phyloP scores from a whole-genome alignment of 2,113 vertebrate species.

The Marcusenius ussheri region DNA sequence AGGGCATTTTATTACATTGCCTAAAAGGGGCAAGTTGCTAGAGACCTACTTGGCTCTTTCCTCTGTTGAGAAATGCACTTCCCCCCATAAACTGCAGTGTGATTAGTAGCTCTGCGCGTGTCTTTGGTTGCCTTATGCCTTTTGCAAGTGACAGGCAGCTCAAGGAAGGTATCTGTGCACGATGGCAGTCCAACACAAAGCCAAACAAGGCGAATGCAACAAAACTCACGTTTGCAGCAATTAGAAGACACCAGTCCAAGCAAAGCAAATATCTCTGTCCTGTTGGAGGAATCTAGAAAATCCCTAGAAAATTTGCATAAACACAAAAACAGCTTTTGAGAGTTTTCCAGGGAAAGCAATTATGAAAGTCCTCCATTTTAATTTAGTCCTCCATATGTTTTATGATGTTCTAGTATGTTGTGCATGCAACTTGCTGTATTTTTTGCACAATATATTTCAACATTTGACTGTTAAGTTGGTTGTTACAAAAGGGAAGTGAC shows the following conservation, averaged over 20 bases:
- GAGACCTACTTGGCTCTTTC: background rate
- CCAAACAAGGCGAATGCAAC: background rate
- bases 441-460: conserved; percentile 15
- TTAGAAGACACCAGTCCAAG: background rate
- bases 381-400: background rate
- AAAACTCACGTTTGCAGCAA: background rate
- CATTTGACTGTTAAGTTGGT: conserved; percentile 6
- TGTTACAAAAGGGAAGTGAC: conserved; percentile 7
- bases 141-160: background rate
- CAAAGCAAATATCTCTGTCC: background rate
- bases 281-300: background rate
- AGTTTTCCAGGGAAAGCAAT: background rate
- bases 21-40: background rate
- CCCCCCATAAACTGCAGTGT: background rate
- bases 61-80: background rate
- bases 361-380: background rate
- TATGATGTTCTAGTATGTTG: background rate
- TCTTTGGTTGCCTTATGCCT: background rate
- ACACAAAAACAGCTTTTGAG: background rate
- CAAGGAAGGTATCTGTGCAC: background rate
- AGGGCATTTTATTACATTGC: background rate
- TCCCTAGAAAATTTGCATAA: background rate
- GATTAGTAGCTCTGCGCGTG: background rate
- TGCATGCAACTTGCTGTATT: background rate
- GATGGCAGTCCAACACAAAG: background rate